These are phyloP conservation scores for Oscheius sp. DNA, from an alignment of 2,888 invertebrate species.

Conservation along the genomic window DNA sequence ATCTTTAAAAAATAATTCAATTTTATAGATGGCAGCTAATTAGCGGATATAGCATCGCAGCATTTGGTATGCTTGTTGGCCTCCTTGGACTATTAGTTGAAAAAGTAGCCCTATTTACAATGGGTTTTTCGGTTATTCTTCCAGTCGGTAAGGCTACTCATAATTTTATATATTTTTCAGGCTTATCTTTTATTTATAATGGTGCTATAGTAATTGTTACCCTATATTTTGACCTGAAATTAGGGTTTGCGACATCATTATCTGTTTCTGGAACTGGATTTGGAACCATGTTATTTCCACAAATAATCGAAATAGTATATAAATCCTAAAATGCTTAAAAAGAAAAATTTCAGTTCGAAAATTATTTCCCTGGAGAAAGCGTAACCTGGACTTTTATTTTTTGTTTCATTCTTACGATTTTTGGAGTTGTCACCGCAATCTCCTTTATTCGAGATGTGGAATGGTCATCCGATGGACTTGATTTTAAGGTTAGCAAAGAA, in stretches of 20 bases:
- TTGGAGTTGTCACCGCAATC: constrained; percentile 74
- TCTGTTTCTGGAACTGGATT: constrained; percentile 71
- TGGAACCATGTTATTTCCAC: constrained; percentile 87
- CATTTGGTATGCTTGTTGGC: background rate
- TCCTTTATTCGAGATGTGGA: constrained; percentile 85
- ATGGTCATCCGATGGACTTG: constrained; percentile 77
- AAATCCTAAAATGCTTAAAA: background rate
- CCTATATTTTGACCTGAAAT: constrained; percentile 79
- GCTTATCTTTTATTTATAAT: constrained; percentile 76
- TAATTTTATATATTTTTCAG: constrained; percentile 21
- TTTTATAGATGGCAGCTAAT: background rate
- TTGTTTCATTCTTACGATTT: background rate
- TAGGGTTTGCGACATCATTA: constrained; percentile 79
- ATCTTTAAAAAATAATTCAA: background rate
- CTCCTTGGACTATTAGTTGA: background rate
- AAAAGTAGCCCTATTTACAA: background rate
- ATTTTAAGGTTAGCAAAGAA: constrained; percentile 50
- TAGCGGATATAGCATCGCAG: background rate
- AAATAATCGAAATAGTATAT: constrained; percentile 73
- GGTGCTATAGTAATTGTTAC: constrained; percentile 89
- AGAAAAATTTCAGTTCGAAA: background rate
- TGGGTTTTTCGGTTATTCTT: background rate
- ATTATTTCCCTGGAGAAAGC: background rate
- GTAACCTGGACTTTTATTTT: background rate
- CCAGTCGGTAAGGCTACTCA: background rate